phyloP scores from a whole-genome alignment of 2,113 vertebrate species.

The Ciconia maguari region DNA sequence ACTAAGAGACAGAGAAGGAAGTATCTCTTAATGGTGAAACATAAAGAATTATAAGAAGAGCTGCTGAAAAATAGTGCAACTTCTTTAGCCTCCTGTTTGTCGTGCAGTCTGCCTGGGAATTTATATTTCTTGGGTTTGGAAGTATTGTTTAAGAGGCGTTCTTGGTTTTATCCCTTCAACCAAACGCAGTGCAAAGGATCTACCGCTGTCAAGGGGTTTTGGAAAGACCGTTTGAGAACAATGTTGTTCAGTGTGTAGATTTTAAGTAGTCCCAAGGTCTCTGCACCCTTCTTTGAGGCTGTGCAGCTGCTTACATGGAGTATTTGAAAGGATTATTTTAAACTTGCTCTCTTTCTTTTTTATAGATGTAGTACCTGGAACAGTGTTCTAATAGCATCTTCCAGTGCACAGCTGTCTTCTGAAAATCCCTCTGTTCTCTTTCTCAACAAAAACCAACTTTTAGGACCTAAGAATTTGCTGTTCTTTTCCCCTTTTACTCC shows the following conservation, averaged over 20 bases:
- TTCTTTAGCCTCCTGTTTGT: neutral
- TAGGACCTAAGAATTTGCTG: neutral
- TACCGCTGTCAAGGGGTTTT: accelerated
- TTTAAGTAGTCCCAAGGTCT: neutral
- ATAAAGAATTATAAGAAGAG: neutral
- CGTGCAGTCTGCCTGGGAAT: neutral
- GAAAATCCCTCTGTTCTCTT: neutral
- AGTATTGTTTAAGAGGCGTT: neutral
- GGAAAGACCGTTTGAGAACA: neutral
- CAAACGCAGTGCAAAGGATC: neutral
- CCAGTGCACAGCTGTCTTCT: neutral
- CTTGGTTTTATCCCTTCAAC: neutral
- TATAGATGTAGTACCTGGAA: neutral
- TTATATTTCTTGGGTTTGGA: neutral
- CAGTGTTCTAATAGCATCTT: neutral
- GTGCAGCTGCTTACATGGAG: neutral
- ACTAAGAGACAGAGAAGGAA: neutral
- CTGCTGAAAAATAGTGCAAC: neutral
- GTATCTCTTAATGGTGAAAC: neutral
- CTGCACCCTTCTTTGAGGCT: neutral
- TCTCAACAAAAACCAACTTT: neutral
- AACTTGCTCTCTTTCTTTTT: neutral
- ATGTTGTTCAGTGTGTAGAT: neutral
- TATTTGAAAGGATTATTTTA: neutral
- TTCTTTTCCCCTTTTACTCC: neutral